Conservation (phyloP, 2,797 vertebrate genomes). For the Cyprinella venusta region DNA sequence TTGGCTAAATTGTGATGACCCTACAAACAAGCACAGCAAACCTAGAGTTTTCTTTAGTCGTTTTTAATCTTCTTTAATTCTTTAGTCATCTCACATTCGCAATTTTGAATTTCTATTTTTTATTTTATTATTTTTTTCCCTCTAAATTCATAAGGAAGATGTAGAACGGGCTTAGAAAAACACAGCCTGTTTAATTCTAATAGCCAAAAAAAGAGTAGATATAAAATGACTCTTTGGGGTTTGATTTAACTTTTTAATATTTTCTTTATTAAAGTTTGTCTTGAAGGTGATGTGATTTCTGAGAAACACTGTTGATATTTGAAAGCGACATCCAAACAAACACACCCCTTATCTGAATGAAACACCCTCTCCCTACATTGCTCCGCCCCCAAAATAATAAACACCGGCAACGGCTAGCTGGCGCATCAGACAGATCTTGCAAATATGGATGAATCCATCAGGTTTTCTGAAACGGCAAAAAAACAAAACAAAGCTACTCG, state of each 20-base stretch:
- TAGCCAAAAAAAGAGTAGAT: neutral
- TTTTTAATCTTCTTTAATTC: no score
- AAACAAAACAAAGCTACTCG: neutral
- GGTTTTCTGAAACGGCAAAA: neutral
- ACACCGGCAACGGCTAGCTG: neutral
- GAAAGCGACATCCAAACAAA: neutral
- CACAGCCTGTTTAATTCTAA: neutral
- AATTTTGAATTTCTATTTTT: neutral
- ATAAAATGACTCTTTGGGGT: neutral
- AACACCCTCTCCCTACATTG: neutral
- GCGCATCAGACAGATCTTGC: neutral
- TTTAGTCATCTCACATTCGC: no score
- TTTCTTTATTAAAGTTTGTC: neutral
- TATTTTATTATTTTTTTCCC: no score
- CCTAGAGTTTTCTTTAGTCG: rapidly evolving
- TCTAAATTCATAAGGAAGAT: neutral
- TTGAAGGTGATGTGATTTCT: neutral
- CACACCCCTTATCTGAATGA: neutral
- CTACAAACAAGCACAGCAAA: neutral
- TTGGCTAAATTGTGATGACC: no score
- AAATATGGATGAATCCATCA: no score
- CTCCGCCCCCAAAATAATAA: neutral
- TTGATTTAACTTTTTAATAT: neutral
- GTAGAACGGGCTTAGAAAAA: neutral
- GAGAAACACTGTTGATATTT: neutral